Evolutionary conservation across 2,797 vertebrate genomes (phyloP).

Genomic region (Myotis vivesi): DNA sequence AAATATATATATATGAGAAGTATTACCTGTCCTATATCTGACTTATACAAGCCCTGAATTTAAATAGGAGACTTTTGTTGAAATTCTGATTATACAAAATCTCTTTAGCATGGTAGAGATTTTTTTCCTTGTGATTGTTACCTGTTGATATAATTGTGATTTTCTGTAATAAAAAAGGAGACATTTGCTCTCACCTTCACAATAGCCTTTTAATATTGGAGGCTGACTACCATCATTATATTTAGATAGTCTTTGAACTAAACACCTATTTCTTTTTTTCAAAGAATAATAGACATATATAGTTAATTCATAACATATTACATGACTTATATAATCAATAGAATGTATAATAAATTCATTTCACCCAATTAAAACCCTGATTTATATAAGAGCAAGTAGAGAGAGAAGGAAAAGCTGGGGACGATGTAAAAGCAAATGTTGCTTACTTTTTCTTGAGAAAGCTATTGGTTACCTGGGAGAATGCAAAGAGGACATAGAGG

Average conservation of each 20-base stretch:
- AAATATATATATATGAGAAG: not conserved
- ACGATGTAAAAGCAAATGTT: not conserved
- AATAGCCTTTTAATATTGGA: not conserved
- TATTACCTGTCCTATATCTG: not conserved
- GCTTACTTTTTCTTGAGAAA: not conserved
- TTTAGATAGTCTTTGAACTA: not conserved
- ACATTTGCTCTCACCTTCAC: not conserved
- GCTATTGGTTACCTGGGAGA: not conserved
- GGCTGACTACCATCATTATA: not conserved
- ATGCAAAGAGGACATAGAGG: not conserved
- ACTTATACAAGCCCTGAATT: not conserved
- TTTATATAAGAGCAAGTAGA: not conserved
- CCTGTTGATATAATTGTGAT: not conserved
- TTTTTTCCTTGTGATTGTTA: not conserved
- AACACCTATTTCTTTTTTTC: not conserved
- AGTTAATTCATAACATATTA: not conserved
- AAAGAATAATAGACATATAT: not conserved
- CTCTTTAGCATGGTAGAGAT: not conserved
- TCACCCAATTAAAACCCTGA: not conserved
- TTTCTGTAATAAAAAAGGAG: not conserved
- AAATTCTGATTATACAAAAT: not conserved
- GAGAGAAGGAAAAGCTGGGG: not conserved
- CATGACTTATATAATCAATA: conserved; percentile 24
- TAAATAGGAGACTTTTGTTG: not conserved
- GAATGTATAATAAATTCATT: not conserved